A percentile compares a stretch with the other conserved stretches of the same genome.
phyloP scores from a whole-genome alignment of 37 sponge, comb jelly and placozoan species.

The Sycon ciliatum region DNA sequence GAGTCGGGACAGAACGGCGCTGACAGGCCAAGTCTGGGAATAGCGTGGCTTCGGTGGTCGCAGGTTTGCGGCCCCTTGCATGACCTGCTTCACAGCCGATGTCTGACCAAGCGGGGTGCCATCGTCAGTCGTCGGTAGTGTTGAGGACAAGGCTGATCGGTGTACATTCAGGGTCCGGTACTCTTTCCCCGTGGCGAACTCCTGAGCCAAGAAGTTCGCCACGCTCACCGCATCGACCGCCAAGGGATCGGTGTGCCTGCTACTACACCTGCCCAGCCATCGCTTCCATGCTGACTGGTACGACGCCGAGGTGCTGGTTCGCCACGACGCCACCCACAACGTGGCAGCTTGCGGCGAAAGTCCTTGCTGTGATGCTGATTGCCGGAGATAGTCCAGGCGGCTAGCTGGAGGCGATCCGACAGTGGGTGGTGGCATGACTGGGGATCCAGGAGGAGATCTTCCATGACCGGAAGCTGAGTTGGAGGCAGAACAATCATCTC shows the following conservation, averaged over 20 bases:
- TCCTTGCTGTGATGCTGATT: not conserved
- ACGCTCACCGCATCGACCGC: slow-evolving; percentile 2
- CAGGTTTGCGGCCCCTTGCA: slow-evolving; percentile 14
- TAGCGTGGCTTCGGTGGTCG: slow-evolving; percentile 20
- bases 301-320: not conserved
- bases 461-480: not conserved
- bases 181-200: not conserved
- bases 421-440: slow-evolving; percentile 8
- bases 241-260: not conserved
- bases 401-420: not conserved
- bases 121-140: too few relatives aligned
- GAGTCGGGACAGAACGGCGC: not conserved
- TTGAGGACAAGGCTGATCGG: too few relatives aligned
- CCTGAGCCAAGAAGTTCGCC: not conserved
- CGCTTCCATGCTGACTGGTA: not conserved
- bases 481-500: slow-evolving; percentile 11
- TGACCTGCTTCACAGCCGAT: not conserved
- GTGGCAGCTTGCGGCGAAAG: slow-evolving; percentile 15
- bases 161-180: not conserved
- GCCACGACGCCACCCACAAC: slow-evolving; percentile 15
- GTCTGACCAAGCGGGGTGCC: slow-evolving; percentile 1
- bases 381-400: slow-evolving; percentile 20
- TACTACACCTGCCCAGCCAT: slow-evolving; percentile 22
- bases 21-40: not conserved
- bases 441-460: not conserved